Conservation (phyloP, 2,888 invertebrate genomes). For the Caenorhabditis angaria region DNA sequence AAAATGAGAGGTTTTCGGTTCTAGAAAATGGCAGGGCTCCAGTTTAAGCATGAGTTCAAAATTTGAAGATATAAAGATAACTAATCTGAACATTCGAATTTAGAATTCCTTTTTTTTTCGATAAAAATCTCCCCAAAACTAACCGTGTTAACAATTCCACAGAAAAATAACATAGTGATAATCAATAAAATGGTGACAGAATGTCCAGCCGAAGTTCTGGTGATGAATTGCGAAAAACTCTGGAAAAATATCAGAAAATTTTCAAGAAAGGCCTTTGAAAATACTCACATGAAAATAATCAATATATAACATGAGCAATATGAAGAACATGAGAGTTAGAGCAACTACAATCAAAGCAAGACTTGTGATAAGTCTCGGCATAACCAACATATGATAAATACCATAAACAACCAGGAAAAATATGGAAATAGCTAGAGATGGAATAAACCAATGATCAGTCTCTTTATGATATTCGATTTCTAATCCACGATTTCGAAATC, state of each 20-base stretch:
- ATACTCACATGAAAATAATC: slow-evolving; percentile 65
- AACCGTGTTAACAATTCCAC: slow-evolving; percentile 71
- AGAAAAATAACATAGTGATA: slow-evolving; percentile 64
- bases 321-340: slow-evolving; percentile 64
- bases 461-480: slow-evolving; percentile 63
- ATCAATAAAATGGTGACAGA: slow-evolving; percentile 66
- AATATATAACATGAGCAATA: slow-evolving; percentile 68
- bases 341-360: slow-evolving; percentile 63
- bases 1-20: not conserved
- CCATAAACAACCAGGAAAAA: slow-evolving; percentile 70
- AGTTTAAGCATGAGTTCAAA: not conserved
- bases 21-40: no score
- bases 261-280: not conserved
- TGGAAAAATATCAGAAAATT: slow-evolving; percentile 33
- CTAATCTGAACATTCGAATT: no score
- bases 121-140: no score
- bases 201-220: slow-evolving; percentile 68
- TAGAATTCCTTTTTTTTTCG: no score
- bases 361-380: slow-evolving; percentile 60
- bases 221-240: slow-evolving; percentile 71
- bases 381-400: slow-evolving; percentile 64
- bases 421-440: slow-evolving; percentile 67
- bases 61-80: no score
- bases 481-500: slow-evolving; percentile 28
- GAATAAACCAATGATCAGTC: slow-evolving; percentile 71